phyloP scores from a whole-genome alignment of 2,113 vertebrate genomes.

The Callopanchax toddi region DNA sequence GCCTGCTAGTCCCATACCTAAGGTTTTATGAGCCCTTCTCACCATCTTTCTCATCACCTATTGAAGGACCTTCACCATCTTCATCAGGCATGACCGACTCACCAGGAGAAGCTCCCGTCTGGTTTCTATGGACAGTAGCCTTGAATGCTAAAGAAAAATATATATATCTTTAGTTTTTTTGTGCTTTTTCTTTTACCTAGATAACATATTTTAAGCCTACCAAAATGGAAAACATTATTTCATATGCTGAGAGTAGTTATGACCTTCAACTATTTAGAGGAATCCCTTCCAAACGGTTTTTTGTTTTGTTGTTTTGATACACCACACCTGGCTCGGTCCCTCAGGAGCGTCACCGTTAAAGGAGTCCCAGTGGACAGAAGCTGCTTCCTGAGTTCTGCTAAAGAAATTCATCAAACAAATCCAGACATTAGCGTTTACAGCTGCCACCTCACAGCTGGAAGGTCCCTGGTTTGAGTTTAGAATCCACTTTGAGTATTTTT shows the following conservation, averaged over 20 bases:
- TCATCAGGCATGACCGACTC: too few relatives aligned
- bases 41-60: too few relatives aligned
- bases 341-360: not conserved
- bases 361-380: not conserved
- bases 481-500: not conserved
- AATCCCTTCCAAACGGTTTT: not conserved
- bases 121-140: too few relatives aligned
- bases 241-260: not conserved
- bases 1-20: too few relatives aligned
- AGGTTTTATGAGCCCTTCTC: too few relatives aligned
- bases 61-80: too few relatives aligned
- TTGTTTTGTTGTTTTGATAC: too few relatives aligned
- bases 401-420: not conserved
- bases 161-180: not conserved
- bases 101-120: too few relatives aligned
- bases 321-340: not conserved
- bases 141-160: too few relatives aligned
- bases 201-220: not conserved
- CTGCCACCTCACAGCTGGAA: not conserved
- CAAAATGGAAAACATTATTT: not conserved
- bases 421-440: not conserved
- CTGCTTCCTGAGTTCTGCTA: not conserved
- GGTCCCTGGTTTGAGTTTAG: not conserved
- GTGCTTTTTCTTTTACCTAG: not conserved
- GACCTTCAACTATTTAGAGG: not conserved